Base-by-base conservation (phyloP, 2,888 invertebrate species). In the Mellilla xanthometata region DNA sequence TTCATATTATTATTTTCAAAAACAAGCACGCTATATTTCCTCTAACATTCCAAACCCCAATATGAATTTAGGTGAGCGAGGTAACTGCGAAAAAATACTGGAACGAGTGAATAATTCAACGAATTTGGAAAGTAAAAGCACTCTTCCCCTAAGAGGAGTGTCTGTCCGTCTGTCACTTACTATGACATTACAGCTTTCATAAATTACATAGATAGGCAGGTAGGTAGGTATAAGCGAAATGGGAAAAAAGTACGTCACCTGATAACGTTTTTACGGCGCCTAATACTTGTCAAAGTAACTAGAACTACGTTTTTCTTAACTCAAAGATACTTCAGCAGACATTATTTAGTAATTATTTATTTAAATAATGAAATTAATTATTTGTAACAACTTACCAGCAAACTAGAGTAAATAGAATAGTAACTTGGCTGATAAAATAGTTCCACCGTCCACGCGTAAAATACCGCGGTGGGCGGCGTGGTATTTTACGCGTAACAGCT, bases 91-190 rank as follows among this genome's bases (percentile, higher is more conserved):
- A 76, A 68, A 74, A 72, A 72, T 60, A 65, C 57, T 60, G 56
- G 31, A 49, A 51, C 56, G 50, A 48, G 62, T 81, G 68, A 82
- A 81, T 84, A 66, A 82, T 83, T 82, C 72, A 77, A 65, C 56
- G 70, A 63, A 71, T 76, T 69, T 62, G 57, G 64, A 76, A 82
- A 81, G 79, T 82, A 75, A 83, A 80, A 78, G 77, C 76, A 66
- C 68, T 73, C 58, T 68, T 61, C 57, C 55, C 56, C 54, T 58
- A 58, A 40, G 67, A 65, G 63, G 67, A 67, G 58, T 72, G 80
- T 81, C 84, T 65, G 66, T 84, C 74, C 49, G 52, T 44, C 76
- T 84, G 84, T 82, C 84, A 84, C 81, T 84, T 83, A 81, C 65
- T 77, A 75, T 76, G 79, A 76, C 76, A 71, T 62, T 54, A 62